Evolutionary conservation across 2,888 invertebrate genomes (phyloP).

Genomic region (Napeogenes sylphis): DNA sequence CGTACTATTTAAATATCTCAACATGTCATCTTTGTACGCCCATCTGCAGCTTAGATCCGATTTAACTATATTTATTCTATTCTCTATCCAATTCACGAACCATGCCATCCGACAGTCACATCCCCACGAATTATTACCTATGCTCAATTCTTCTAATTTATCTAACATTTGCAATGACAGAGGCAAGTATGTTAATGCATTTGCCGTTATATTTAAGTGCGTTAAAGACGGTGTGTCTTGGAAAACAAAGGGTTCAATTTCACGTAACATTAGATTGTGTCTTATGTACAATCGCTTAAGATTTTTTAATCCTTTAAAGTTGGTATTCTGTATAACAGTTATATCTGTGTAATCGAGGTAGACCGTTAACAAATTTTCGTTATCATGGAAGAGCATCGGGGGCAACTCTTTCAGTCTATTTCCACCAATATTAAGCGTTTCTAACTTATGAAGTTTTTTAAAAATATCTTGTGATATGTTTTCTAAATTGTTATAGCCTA

Average conservation of each 20-base stretch:
- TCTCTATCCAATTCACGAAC: slow-evolving; percentile 79
- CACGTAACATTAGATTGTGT: slow-evolving; percentile 78
- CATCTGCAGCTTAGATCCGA: slow-evolving; percentile 82
- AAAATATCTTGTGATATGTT: slow-evolving; percentile 80
- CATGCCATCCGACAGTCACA: slow-evolving; percentile 93
- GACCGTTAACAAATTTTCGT: slow-evolving; percentile 78
- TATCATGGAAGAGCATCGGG: slow-evolving; percentile 80
- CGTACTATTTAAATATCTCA: slow-evolving; percentile 82
- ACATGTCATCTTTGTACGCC: slow-evolving; percentile 83
- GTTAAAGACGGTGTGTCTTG: slow-evolving; percentile 79
- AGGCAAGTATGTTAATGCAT: slow-evolving; percentile 84
- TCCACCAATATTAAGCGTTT: slow-evolving; percentile 78
- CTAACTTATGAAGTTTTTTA: slow-evolving; percentile 75
- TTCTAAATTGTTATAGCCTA: slow-evolving; percentile 79
- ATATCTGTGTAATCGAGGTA: slow-evolving; percentile 82
- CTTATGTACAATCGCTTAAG: slow-evolving; percentile 79
- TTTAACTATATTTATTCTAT: slow-evolving; percentile 67
- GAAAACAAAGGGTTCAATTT: slow-evolving; percentile 81
- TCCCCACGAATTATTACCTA: slow-evolving; percentile 87
- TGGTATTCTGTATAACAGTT: slow-evolving; percentile 80
- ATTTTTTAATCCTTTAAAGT: slow-evolving; percentile 80
- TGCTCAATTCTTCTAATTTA: slow-evolving; percentile 79
- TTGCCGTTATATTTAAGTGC: slow-evolving; percentile 83
- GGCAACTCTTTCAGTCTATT: slow-evolving; percentile 79
- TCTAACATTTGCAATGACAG: slow-evolving; percentile 81